Conservation (phyloP, 1,140 invertebrate genomes). For the Littorina saxatilis region DNA sequence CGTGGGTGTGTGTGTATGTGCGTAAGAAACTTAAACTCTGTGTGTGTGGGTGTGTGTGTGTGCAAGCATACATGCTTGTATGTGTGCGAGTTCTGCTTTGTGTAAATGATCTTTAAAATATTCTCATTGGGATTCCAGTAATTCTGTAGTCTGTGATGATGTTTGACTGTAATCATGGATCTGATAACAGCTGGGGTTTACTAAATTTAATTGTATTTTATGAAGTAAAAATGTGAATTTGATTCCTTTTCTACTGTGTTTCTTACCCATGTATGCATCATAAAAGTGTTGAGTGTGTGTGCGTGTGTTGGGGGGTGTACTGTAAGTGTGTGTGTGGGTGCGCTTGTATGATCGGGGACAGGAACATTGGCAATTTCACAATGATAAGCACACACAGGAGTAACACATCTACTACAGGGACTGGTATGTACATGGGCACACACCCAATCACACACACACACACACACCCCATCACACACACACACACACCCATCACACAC, state of each 20-base stretch:
- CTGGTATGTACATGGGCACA: not conserved
- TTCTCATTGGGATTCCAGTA: not conserved
- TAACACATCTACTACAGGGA: too few species aligned
- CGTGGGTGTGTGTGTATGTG: too few species aligned
- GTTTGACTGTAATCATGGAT: not conserved
- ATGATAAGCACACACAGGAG: too few species aligned
- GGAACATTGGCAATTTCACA: too few species aligned
- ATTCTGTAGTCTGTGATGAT: not conserved
- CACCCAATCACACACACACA: not conserved
- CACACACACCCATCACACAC: constrained; percentile 11
- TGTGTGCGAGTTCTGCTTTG: too few species aligned
- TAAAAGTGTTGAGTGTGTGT: not conserved
- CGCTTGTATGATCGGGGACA: too few species aligned
- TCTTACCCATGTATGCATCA: not conserved
- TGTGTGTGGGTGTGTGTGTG: too few species aligned
- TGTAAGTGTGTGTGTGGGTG: not conserved
- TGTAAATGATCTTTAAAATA: not conserved
- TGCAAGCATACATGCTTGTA: too few species aligned
- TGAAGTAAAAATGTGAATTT: not conserved
- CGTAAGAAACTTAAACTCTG: too few species aligned
- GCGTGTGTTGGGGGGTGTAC: not conserved
- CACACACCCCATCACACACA: constrained; percentile 10
- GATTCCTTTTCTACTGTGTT: not conserved
- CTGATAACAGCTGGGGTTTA: not conserved
- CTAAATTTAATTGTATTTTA: not conserved